Conservation (phyloP, 2,888 invertebrate species). For the Drosophila paramelanica region DNA sequence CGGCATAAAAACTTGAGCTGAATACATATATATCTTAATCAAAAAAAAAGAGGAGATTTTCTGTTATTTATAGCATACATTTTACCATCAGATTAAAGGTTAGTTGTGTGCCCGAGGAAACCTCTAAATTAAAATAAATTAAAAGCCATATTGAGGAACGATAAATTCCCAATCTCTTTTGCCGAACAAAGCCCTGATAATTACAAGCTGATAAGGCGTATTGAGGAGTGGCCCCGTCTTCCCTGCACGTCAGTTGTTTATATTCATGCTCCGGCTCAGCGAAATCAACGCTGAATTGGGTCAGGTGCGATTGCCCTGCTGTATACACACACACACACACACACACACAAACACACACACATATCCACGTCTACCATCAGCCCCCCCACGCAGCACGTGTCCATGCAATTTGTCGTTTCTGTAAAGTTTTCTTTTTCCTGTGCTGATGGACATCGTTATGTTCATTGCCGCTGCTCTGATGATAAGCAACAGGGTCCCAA, state of each 20-base stretch:
- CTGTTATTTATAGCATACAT: background rate
- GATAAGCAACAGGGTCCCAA: constrained; percentile 47
- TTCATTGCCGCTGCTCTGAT: constrained; percentile 29
- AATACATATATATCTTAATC: background rate
- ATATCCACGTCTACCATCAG: too few relatives aligned
- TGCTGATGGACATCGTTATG: constrained; percentile 68
- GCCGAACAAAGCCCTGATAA: constrained; percentile 13
- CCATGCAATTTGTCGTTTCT: constrained; percentile 39
- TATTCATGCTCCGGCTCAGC: constrained; percentile 35
- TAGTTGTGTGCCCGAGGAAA: background rate
- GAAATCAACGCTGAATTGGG: constrained; percentile 54
- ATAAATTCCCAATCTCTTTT: background rate
- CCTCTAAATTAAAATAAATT: constrained; percentile 16
- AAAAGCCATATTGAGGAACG: background rate
- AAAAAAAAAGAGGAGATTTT: background rate
- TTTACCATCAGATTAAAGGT: background rate
- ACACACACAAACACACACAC: background rate
- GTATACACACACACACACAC: constrained; percentile 2
- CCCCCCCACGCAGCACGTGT: background rate
- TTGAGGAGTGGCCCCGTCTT: constrained; percentile 9
- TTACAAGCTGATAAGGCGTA: constrained; percentile 17
- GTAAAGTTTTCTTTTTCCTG: constrained; percentile 37
- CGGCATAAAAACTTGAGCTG: background rate
- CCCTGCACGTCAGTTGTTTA: constrained; percentile 37
- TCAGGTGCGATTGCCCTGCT: constrained; percentile 54